A percentile compares a stretch with the other conserved stretches of the same genome.
phyloP scores from a whole-genome alignment of 2,888 invertebrate genomes.

The Lepidonotus clava region DNA sequence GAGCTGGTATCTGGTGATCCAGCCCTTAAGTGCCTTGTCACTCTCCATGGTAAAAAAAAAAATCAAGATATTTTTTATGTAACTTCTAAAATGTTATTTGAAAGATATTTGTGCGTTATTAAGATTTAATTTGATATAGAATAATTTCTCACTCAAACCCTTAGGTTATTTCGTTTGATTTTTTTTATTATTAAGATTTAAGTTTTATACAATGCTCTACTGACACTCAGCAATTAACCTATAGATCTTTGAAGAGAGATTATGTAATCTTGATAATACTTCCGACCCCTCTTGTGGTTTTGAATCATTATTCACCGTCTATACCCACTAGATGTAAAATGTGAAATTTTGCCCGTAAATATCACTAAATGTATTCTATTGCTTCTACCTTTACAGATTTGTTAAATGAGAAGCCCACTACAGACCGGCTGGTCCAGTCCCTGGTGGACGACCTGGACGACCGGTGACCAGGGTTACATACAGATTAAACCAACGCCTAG shows the following conservation, averaged over 20 bases:
- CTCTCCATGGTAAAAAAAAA: too few relatives aligned
- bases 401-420: conserved; percentile 88
- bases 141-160: too few relatives aligned
- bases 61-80: too few relatives aligned
- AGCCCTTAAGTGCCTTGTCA: too few relatives aligned
- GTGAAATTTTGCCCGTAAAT: background rate
- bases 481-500: too few relatives aligned
- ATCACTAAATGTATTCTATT: background rate
- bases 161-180: too few relatives aligned
- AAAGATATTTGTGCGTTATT: too few relatives aligned
- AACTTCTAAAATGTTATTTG: too few relatives aligned
- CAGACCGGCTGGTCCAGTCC: conserved; percentile 89
- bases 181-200: too few relatives aligned
- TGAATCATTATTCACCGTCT: background rate
- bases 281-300: background rate
- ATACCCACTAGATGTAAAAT: background rate
- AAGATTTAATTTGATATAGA: too few relatives aligned
- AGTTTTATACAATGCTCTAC: background rate
- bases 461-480: conserved; percentile 34
- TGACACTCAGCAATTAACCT: background rate
- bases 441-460: conserved; percentile 83
- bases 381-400: conserved; percentile 83
- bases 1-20: too few relatives aligned
- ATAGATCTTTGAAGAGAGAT: background rate
- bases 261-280: background rate